phyloP scores from a whole-genome alignment of 2,797 vertebrate genomes.

The Pterois miles region DNA sequence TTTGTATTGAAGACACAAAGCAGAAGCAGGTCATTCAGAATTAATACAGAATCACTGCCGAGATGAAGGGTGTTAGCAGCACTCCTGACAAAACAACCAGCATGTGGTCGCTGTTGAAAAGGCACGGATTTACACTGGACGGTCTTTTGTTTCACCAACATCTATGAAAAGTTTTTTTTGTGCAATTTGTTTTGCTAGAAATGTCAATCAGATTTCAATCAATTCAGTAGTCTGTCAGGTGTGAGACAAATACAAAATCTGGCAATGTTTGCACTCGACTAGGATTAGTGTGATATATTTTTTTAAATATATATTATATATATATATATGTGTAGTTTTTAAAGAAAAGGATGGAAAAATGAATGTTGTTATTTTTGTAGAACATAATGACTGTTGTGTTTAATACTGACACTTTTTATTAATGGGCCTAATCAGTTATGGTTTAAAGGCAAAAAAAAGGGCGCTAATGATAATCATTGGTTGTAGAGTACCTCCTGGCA shows the following conservation, averaged over 20 bases:
- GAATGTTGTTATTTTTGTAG: conserved; percentile 85
- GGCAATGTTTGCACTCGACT: conserved; percentile 93
- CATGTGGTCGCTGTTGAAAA: conserved; percentile 22
- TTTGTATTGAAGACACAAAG: conserved; percentile 35
- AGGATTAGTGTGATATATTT: conserved; percentile 89
- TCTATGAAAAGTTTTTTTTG: conserved; percentile 48
- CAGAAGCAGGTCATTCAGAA: conserved; percentile 32
- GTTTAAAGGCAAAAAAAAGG: conserved; percentile 56
- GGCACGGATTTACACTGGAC: conserved; percentile 71
- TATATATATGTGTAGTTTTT: conserved; percentile 67
- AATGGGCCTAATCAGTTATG: conserved; percentile 56
- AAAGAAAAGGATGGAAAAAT: conserved; percentile 63
- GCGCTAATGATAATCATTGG: conserved; percentile 73
- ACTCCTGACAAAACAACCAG: conserved; percentile 27
- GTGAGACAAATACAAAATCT: conserved; percentile 83
- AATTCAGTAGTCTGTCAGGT: conserved; percentile 86
- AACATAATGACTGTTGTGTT: conserved; percentile 70
- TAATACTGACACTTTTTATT: conserved; percentile 71
- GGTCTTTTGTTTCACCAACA: conserved; percentile 50
- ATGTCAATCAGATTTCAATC: conserved; percentile 68
- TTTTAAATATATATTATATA: conserved; percentile 76
- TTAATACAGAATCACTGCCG: conserved; percentile 5
- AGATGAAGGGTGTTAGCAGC: neutral
- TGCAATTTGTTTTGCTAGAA: conserved; percentile 66
- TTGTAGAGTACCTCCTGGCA: conserved; percentile 71